Base-by-base conservation (phyloP, 1,140 invertebrate genomes). In the Heliothis virescens region DNA sequence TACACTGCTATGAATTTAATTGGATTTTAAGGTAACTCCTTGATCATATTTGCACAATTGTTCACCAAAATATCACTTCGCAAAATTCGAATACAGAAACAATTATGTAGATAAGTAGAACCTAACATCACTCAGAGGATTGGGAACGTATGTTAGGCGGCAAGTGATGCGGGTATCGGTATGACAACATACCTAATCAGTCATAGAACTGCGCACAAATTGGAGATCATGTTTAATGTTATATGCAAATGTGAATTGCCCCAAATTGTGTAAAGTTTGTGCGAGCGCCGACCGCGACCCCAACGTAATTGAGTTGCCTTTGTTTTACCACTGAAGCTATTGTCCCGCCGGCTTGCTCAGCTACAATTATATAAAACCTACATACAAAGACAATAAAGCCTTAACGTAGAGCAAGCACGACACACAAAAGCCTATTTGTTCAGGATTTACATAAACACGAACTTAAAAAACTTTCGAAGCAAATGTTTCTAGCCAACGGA, bases 151-250 rank as follows among this genome's bases (percentile, higher is more conserved):
- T 29, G 11, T 15, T 62, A 62, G 26, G 12, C 26, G 13, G 59
- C 21, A 29, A 71, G 48, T 71, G 48, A 71, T n/a, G 18, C 29
- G 67, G 48, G 67, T 52, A 29, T 26, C 67, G 48, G 13, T 9
- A 50, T 71, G 67, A 71, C 67, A 71, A 71, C 18, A 53, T 71
- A n/a, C n/a, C n/a, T n/a, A 71, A 71, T 71, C 48, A 52, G 48
- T 52, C 48, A n/a, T 21, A 29, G 18, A 26, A 52, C 48, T 71
- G 15, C 4, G 9, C 15, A 50, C 67, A 50, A 71, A 71, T 67
- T 67, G 41, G 67, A 71, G 48, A 71, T 53, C 41, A 53, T 26
- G 48, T 29, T 26, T 16, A 52, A 50, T 15, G 48, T 21, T 52
- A 71, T 71, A 71, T 71, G 67, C 52, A 53, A 53, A 71, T 71